Evolutionary conservation across 2,797 vertebrate genomes (phyloP), one percentile per base, ranked within the genome.

Genomic region (Oreonectes daqikongensis): DNA sequence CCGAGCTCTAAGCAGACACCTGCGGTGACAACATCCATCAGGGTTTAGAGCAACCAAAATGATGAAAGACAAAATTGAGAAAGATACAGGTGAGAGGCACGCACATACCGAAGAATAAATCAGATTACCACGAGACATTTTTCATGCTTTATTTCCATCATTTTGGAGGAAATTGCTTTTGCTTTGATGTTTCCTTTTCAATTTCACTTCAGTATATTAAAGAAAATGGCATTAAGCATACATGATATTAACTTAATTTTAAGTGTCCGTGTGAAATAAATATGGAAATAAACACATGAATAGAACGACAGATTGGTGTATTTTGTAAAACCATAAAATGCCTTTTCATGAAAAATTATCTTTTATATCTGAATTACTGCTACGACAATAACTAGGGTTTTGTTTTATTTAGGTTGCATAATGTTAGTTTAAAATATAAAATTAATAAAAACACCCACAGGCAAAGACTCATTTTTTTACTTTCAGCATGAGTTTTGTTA

Each of bases 1-100:
- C 15, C 5, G 4, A 20, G 15, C 61, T 26, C 68, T 48, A 26
- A 17, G 42, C 14, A 26, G 9, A 60, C 35, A 72, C 69, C 64
- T 55, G 63, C 5, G 4, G 11, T 69, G 55, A 73, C 74, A 72
- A 44, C 55, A n/a, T 38, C 55, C 26, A 69, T 77, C 66, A 77
- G 55, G 42, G 38, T 61, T 72, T 26, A 35, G 32, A 14, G 28
- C 24, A 20, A 57, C 18, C 15, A 20, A 64, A 69, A 67, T 71
- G 18, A 72, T 35, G 40, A 24, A 18, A 28, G 46, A 72, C 69
- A 68, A 72, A 53, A 65, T 26, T 15, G 2, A 70, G 59, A 38
- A 66, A 53, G 28, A 30, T 65, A 57, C 8, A 57, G 44, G 12
- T 20, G 40, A 48, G 30, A 3, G 26, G 35, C 24, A 61, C 1